Percentiles rank a stretch among this genome's conserved stretches.
These are phyloP conservation scores for Listronotus oregonensis DNA, from an alignment of 1,140 invertebrate species.

Conservation along the genomic window DNA sequence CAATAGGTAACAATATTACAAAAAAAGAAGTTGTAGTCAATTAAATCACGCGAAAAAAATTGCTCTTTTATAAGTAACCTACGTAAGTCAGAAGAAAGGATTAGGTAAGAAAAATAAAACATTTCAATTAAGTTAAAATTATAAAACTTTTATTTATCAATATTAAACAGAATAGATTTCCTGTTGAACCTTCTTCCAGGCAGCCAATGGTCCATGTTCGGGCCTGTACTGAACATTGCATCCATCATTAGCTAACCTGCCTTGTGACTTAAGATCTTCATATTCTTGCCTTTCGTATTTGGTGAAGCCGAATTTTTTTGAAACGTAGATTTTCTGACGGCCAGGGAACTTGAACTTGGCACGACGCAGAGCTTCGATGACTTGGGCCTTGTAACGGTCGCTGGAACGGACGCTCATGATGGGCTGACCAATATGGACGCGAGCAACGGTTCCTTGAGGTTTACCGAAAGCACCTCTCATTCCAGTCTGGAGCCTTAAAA, in stretches of 20 bases:
- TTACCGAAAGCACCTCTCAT: conserved; percentile 99
- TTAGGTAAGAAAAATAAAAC: too few relatives aligned
- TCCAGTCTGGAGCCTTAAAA: conserved; percentile 93
- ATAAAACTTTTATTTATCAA: too few relatives aligned
- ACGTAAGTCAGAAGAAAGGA: too few relatives aligned
- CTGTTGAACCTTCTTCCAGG: conserved; percentile 84
- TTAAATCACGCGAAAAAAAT: too few relatives aligned
- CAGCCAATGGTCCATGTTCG: conserved; percentile 86
- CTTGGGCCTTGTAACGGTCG: conserved; percentile 89
- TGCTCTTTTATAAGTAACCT: too few relatives aligned
- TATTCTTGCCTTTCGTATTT: conserved; percentile 91
- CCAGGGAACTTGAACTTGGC: conserved; percentile 99
- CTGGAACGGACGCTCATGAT: conserved; percentile 97
- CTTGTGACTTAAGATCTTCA: conserved; percentile 81
- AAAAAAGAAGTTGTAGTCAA: too few relatives aligned
- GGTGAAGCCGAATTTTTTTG: conserved; percentile 99
- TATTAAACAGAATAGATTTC: conserved; percentile 49
- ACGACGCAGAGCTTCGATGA: conserved; percentile 63
- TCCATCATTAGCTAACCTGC: conserved; percentile 90
- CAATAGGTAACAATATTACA: too few relatives aligned
- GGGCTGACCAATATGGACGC: conserved; percentile 96
- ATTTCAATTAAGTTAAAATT: too few relatives aligned
- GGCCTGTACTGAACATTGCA: conserved; percentile 92
- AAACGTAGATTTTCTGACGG: conserved; percentile 96
- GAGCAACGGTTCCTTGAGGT: conserved; percentile 98